Percentiles rank a stretch among this genome's conserved stretches.
These are phyloP conservation scores for Nymphalis io DNA, from an alignment of 1,140 invertebrate species.

Conservation along the genomic window DNA sequence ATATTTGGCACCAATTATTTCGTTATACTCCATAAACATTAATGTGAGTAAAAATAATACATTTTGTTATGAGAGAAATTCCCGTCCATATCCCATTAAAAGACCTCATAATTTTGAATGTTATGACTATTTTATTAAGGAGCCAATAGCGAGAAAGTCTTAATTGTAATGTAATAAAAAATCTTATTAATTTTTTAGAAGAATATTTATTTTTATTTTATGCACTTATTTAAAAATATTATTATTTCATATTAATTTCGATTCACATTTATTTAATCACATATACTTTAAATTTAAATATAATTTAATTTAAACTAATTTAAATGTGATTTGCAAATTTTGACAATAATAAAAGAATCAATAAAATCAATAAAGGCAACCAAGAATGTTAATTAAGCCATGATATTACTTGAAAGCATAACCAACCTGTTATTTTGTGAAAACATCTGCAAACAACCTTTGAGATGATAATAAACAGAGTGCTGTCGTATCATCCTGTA, in stretches of 20 bases:
- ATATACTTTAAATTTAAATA: too few relatives aligned
- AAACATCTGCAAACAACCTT: slow-evolving; percentile 55
- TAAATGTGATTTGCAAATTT: too few relatives aligned
- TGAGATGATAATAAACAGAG: slow-evolving; percentile 52
- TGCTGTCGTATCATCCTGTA: slow-evolving; percentile 24
- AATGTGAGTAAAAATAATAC: slow-evolving; percentile 35
- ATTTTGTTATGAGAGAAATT: slow-evolving; percentile 31
- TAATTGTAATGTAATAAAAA: background rate
- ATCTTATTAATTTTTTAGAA: background rate
- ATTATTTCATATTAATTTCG: too few relatives aligned
- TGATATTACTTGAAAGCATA: background rate
- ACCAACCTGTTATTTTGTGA: slow-evolving; percentile 38
- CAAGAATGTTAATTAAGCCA: background rate
- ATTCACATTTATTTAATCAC: too few relatives aligned
- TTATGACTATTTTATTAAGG: slow-evolving; percentile 35
- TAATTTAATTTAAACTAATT: too few relatives aligned
- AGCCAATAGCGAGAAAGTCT: slow-evolving; percentile 6
- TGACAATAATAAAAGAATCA: too few relatives aligned
- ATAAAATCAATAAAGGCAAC: too few relatives aligned
- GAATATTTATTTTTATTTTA: background rate
- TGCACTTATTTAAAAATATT: background rate
- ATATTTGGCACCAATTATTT: background rate
- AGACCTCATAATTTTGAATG: slow-evolving; percentile 48
- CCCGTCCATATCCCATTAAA: slow-evolving; percentile 38
- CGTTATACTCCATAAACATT: background rate